phyloP scores from a whole-genome alignment of 2,797 vertebrate species.

The Sphenodon punctatus region DNA sequence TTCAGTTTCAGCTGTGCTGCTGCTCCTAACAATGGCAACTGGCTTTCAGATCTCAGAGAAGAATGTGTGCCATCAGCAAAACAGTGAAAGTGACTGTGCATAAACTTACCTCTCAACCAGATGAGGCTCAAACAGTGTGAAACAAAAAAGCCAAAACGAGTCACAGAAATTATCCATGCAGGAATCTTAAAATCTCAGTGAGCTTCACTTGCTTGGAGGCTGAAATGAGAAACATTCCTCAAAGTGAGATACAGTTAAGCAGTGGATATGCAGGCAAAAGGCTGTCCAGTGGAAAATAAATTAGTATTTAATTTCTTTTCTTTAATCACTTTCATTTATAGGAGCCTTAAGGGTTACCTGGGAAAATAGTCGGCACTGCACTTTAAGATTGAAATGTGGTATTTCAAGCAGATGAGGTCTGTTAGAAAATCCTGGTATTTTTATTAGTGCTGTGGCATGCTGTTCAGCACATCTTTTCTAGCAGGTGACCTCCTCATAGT shows the following conservation, averaged over 20 bases:
- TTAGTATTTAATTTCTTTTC: neutral
- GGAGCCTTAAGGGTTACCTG: neutral
- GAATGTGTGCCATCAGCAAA: neutral
- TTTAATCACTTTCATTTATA: neutral
- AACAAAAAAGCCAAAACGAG: neutral
- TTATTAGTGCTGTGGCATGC: neutral
- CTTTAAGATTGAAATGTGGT: neutral
- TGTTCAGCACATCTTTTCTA: neutral
- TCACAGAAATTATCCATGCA: fast-evolving
- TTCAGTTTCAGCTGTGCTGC: neutral
- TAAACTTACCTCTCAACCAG: neutral
- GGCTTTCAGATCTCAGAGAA: neutral
- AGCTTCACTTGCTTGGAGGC: neutral
- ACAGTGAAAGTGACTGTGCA: neutral
- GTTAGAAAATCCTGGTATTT: neutral
- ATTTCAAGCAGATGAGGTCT: neutral
- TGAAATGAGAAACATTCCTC: too few relatives aligned
- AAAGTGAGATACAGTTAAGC: neutral
- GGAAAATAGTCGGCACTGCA: neutral
- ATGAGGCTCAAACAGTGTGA: neutral
- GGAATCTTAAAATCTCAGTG: neutral
- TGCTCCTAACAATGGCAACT: neutral
- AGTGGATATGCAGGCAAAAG: neutral
- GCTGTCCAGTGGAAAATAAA: neutral
- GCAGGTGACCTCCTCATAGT: neutral